Evolutionary conservation across 2,888 invertebrate genomes (phyloP).

Genomic region (Resseliella maxima): DNA sequence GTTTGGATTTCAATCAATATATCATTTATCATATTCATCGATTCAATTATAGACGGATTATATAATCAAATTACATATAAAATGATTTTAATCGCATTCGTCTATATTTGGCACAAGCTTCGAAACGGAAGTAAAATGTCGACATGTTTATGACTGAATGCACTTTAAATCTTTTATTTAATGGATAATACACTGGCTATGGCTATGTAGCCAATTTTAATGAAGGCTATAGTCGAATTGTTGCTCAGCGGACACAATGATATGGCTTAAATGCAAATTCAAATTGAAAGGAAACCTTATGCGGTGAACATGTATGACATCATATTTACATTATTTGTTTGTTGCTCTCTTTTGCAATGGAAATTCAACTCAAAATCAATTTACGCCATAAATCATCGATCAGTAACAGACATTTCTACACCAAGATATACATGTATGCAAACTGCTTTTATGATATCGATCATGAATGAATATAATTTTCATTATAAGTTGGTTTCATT

Average conservation of each 20-base stretch:
- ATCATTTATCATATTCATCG: no score
- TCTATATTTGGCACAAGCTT: no score
- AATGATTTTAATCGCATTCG: neutral
- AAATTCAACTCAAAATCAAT: conserved; percentile 44
- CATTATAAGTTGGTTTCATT: neutral
- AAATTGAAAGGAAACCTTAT: neutral
- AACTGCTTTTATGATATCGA: neutral
- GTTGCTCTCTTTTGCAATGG: neutral
- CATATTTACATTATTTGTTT: conserved; percentile 15
- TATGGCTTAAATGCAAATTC: neutral
- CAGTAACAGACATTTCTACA: neutral
- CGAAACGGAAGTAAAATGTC: neutral
- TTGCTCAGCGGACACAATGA: neutral
- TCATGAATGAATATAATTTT: neutral
- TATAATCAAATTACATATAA: neutral
- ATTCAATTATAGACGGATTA: no score
- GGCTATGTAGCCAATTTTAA: no score
- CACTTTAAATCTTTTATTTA: neutral
- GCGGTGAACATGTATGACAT: neutral
- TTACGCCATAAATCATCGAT: neutral
- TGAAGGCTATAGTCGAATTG: no score
- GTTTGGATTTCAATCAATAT: no score
- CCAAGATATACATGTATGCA: neutral
- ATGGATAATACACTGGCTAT: neutral
- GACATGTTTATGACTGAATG: neutral